Evolutionary conservation across 2,888 invertebrate species (phyloP).

Genomic region (Habroteleia sp.): DNA sequence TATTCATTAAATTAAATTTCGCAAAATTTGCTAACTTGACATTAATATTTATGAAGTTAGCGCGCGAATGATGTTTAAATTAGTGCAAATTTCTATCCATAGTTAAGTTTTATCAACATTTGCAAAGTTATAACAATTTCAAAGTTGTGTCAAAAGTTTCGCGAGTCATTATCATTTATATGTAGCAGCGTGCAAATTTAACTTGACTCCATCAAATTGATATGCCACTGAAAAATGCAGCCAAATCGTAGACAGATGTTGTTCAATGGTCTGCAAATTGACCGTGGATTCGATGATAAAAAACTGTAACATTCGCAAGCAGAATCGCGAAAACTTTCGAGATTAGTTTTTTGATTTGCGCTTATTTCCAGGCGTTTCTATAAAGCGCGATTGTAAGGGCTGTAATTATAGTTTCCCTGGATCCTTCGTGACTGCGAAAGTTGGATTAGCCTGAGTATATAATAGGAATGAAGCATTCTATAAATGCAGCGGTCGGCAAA

Average conservation of each 20-base stretch:
- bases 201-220: background rate
- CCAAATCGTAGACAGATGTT: background rate
- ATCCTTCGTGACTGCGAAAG: conserved; percentile 56
- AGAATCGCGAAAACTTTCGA: conserved; percentile 30
- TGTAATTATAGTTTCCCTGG: conserved; percentile 47
- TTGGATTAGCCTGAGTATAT: conserved; percentile 41
- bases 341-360: conserved; percentile 42
- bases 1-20: background rate
- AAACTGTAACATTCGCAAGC: background rate
- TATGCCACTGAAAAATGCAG: conserved; percentile 17
- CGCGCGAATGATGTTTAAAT: conserved; percentile 11
- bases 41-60: conserved; percentile 10
- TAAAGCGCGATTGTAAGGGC: conserved; percentile 32
- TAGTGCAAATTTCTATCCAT: conserved; percentile 3
- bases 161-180: conserved; percentile 6
- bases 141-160: conserved; percentile 11
- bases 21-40: background rate
- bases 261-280: conserved; percentile 26
- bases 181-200: background rate
- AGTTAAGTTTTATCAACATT: conserved; percentile 24
- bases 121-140: conserved; percentile 21
- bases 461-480: conserved; percentile 44
- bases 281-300: conserved; percentile 10
- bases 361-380: conserved; percentile 29
- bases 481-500: conserved; percentile 38